phyloP scores from a whole-genome alignment of 2,113 vertebrate genomes.

The Parus major region DNA sequence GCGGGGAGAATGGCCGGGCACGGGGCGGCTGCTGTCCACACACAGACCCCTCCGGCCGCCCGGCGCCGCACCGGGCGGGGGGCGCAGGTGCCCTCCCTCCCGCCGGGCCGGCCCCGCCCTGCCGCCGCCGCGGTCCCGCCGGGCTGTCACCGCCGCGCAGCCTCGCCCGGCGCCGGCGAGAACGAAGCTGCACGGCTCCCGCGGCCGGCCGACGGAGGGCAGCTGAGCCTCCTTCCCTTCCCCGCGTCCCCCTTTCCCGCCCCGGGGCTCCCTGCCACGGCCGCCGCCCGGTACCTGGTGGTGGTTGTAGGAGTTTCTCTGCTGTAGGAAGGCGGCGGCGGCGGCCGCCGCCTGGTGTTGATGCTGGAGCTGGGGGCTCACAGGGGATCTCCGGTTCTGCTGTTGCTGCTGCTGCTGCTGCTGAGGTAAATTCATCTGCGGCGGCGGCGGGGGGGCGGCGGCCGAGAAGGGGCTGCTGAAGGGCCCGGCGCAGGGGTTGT shows the following conservation, averaged over 20 bases:
- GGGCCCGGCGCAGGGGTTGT: constrained; percentile 85
- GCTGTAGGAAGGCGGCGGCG: constrained; percentile 84
- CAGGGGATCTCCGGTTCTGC: constrained; percentile 87
- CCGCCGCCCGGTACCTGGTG: constrained; percentile 82
- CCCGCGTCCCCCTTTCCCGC: neutral
- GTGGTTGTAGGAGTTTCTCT: constrained; percentile 91
- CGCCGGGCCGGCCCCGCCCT: neutral
- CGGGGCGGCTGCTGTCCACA: neutral
- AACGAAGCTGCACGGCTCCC: too few relatives aligned
- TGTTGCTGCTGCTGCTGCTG: constrained; percentile 82
- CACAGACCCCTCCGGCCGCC: neutral
- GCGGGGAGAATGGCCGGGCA: neutral
- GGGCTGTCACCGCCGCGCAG: neutral
- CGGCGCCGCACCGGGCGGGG: neutral
- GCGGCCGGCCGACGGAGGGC: neutral
- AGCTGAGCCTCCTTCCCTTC: neutral
- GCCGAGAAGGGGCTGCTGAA: constrained; percentile 89
- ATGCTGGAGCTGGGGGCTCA: constrained; percentile 88
- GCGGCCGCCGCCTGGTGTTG: constrained; percentile 83
- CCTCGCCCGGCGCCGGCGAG: neutral
- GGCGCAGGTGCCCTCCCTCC: neutral
- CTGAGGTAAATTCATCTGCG: constrained; percentile 86
- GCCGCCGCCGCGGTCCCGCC: neutral
- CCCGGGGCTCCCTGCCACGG: neutral
- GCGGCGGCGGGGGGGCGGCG: constrained; percentile 71